phyloP scores from a whole-genome alignment of 1,140 invertebrate genomes.

The Macrocentrus cingulum region DNA sequence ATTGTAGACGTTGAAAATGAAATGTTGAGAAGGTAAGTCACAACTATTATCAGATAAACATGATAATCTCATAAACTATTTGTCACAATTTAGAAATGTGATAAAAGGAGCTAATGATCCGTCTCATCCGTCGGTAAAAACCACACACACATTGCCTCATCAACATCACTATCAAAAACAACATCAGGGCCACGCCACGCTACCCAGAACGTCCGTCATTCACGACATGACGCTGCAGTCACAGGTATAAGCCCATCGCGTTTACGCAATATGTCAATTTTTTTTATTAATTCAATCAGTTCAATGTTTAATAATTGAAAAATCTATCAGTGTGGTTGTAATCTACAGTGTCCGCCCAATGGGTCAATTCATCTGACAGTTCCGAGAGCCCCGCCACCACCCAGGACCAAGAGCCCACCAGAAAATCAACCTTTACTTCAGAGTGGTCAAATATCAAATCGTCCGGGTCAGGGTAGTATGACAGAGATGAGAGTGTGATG shows the following conservation, averaged over 20 bases:
- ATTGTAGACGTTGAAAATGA: constrained; percentile 82
- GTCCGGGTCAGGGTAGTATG: constrained; percentile 74
- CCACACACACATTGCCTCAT: constrained; percentile 60
- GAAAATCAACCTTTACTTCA: constrained; percentile 63
- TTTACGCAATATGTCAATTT: constrained; percentile 5
- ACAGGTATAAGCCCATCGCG: constrained; percentile 36
- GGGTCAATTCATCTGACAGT: constrained; percentile 63
- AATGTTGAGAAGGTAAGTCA: constrained; percentile 63
- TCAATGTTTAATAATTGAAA: constrained; percentile 15
- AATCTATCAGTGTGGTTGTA: constrained; percentile 5
- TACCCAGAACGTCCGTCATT: constrained; percentile 50
- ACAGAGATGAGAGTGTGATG: constrained; percentile 85
- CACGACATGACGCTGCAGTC: constrained; percentile 49
- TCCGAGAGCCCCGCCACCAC: constrained; percentile 62
- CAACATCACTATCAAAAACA: constrained; percentile 61
- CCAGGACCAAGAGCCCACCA: constrained; percentile 61
- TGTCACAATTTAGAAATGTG: constrained; percentile 45
- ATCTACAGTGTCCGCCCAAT: constrained; percentile 60
- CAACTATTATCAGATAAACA: not conserved
- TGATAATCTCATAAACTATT: constrained; percentile 2
- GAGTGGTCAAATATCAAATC: constrained; percentile 48
- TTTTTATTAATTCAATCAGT: constrained; percentile 11
- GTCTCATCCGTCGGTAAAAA: constrained; percentile 57
- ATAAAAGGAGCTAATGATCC: constrained; percentile 64
- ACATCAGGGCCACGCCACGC: constrained; percentile 55